A percentile compares a stretch with the other conserved stretches of the same genome.
phyloP scores from a whole-genome alignment of 2,797 vertebrate species.

The Esox masquinongy region DNA sequence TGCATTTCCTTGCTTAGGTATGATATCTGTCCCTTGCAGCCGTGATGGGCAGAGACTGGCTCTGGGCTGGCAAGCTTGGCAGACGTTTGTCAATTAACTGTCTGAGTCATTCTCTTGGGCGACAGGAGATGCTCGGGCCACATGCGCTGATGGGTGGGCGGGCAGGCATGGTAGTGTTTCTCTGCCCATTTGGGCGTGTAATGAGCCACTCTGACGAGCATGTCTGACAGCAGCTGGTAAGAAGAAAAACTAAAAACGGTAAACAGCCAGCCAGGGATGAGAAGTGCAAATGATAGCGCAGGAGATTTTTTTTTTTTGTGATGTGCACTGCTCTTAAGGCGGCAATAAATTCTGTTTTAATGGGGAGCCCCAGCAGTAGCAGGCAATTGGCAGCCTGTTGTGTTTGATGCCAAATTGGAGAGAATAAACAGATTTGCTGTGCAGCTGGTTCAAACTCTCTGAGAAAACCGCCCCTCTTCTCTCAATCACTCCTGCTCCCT shows the following conservation, averaged over 20 bases:
- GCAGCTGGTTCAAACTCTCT: conserved; percentile 63
- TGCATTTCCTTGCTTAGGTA: not conserved
- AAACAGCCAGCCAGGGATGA: not conserved
- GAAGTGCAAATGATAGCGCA: conserved; percentile 7
- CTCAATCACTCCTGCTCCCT: conserved; percentile 11
- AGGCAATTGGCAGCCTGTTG: conserved; percentile 75
- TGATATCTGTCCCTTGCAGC: conserved; percentile 3
- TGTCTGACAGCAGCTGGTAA: conserved; percentile 45
- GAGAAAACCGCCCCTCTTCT: conserved; percentile 14
- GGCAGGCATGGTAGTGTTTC: not conserved
- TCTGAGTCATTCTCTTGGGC: conserved; percentile 10
- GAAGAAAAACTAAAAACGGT: conserved; percentile 4
- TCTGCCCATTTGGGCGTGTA: conserved; percentile 12
- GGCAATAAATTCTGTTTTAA: conserved; percentile 74
- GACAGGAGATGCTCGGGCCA: conserved; percentile 1
- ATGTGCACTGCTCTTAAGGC: conserved; percentile 69
- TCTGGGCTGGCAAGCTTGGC: not conserved
- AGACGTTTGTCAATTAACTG: conserved; percentile 3
- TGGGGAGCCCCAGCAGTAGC: conserved; percentile 70
- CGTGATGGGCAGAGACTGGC: not conserved
- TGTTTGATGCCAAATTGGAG: conserved; percentile 79
- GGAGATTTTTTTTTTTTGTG: conserved; percentile 34
- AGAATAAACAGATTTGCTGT: conserved; percentile 79
- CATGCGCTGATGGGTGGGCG: conserved; percentile 3
- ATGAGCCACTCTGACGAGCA: conserved; percentile 50